Evolutionary conservation across 2,113 vertebrate species (phyloP).

Genomic region (Stomatorhinus ivindoensis): DNA sequence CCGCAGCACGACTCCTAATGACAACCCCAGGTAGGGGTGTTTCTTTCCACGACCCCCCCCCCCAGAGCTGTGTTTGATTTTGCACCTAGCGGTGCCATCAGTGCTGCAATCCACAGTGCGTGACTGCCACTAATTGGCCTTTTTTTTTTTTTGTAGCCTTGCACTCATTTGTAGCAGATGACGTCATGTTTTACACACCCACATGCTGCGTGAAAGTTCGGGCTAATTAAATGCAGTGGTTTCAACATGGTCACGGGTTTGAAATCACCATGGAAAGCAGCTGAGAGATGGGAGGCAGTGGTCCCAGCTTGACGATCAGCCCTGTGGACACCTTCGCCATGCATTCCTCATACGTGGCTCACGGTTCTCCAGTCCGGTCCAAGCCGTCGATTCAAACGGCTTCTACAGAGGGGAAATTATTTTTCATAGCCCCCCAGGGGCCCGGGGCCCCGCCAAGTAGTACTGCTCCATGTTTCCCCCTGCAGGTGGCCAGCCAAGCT

Average conservation of each 20-base stretch:
- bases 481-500: not conserved
- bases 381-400: not conserved
- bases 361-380: slow-evolving; percentile 3
- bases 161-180: not conserved
- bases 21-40: not conserved
- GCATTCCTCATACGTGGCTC: slow-evolving; percentile 12
- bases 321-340: not conserved
- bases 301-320: not conserved
- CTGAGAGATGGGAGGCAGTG: not conserved
- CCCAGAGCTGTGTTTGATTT: not conserved
- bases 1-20: not conserved
- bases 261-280: not conserved
- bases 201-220: not conserved
- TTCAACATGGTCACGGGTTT: not conserved
- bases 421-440: slow-evolving; percentile 14
- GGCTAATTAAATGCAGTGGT: not conserved
- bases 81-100: not conserved
- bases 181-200: not conserved
- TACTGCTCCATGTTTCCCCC: not conserved
- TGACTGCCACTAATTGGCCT: not conserved
- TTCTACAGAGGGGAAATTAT: slow-evolving; percentile 18
- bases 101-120: not conserved
- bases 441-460: not conserved
- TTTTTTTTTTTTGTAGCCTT: not conserved
- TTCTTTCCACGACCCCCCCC: not conserved